These are phyloP conservation scores for Euphydryas editha DNA, from an alignment of 2,888 invertebrate genomes.

Conservation along the genomic window DNA sequence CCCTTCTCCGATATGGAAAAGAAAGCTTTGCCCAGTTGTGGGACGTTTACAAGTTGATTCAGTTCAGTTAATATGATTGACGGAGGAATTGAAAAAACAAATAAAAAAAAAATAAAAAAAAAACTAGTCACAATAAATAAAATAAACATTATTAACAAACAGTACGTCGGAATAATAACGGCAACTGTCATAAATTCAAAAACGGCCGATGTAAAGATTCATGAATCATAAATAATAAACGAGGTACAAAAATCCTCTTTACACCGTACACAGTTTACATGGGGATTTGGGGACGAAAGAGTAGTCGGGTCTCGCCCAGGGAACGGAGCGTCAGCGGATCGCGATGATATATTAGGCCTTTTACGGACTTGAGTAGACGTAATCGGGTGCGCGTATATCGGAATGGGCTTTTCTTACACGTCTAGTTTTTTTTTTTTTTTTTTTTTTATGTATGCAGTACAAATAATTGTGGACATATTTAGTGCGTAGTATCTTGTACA, in stretches of 20 bases:
- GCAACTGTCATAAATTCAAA: slow-evolving; percentile 33
- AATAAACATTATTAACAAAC: slow-evolving; percentile 15
- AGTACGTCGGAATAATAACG: slow-evolving; percentile 8
- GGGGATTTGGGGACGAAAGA: background rate
- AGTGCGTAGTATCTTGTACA: too few relatives aligned
- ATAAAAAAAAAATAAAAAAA: background rate
- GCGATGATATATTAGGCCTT: background rate
- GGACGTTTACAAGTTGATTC: too few relatives aligned
- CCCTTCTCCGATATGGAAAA: too few relatives aligned
- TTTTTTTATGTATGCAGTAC: too few relatives aligned
- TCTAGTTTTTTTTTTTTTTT: too few relatives aligned
- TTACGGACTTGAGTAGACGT: too few relatives aligned
- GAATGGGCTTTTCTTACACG: background rate
- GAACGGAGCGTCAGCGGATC: slow-evolving; percentile 1
- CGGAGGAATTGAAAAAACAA: too few relatives aligned
- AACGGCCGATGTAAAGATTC: slow-evolving; percentile 36
- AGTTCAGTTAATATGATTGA: too few relatives aligned
- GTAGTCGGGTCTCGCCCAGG: background rate
- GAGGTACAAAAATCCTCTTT: slow-evolving; percentile 34
- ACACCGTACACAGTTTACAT: slow-evolving; percentile 9
- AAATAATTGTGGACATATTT: too few relatives aligned
- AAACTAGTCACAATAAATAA: slow-evolving; percentile 13
- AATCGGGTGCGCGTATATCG: too few relatives aligned
- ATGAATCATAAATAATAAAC: slow-evolving; percentile 39
- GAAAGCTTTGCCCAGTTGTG: too few relatives aligned